Base-by-base conservation (phyloP, 2,888 invertebrate genomes). In the Tuberolachnus salignus region DNA sequence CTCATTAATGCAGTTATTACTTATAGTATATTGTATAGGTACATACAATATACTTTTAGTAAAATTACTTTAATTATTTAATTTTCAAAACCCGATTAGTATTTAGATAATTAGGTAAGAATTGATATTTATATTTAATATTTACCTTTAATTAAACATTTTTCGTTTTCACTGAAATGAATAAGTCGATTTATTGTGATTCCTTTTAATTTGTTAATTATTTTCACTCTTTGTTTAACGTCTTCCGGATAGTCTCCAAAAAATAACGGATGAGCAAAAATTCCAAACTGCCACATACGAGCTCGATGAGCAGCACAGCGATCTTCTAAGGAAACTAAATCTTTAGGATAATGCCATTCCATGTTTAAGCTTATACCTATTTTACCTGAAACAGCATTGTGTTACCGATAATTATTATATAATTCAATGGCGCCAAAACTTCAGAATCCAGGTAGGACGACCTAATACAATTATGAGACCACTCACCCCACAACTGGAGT, bases 231-330 rank as follows among this genome's bases (percentile, higher is more conserved):
- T 51, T 51, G 51, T 63, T 73, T 73, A 21, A 73, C 34, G 16
- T 63, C 73, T 63, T 51, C 61, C 1, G 73, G 73, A 13, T 73
- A 73, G 11, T 73, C 73, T 21, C 73, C 73, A 2, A 73, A 73
- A 63, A 63, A 73, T 63, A 73, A 73, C 13, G 73, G 73, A 63
- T 73, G 73, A 8, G 73, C 73, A 63, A 73, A 73, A 0, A 73
- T 2, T 14, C 73, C 73, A 26, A 73, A 73, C 21, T 73, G 73
- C 73, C 73, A 73, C 73, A 73, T 73, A 51, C 49, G 73, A 34
- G 73, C 73, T 13, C 73, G 49, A 13, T 73, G 49, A 10, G 63
- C 73, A 63, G 73, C 73, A 34, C 19, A 34, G 49, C 63, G 73
- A 63, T 73, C 73, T 73, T 73, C 61, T 63, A 53, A 34, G 21